phyloP scores from a whole-genome alignment of 2,888 invertebrate species.

The Aphidoletes aphidimyza region DNA sequence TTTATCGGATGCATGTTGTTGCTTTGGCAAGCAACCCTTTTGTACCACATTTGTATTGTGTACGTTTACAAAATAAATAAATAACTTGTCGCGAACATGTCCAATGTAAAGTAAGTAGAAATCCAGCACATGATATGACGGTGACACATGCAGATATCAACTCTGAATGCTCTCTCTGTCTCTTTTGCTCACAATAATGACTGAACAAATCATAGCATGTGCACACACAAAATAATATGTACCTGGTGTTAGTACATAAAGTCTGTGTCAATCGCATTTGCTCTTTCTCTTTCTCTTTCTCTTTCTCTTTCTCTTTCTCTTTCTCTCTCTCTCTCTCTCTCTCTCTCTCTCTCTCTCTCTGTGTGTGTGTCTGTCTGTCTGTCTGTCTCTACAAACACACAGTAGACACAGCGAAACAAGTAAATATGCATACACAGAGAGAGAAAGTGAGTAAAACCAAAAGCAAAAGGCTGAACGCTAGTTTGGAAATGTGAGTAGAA shows the following conservation, averaged over 20 bases:
- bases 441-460: not conserved
- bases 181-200: slow-evolving; percentile 38
- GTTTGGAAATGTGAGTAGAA: not conserved
- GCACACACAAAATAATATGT: slow-evolving; percentile 21
- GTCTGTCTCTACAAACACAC: no score
- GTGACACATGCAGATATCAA: slow-evolving; percentile 51
- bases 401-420: no score
- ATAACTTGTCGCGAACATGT: slow-evolving; percentile 51
- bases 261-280: slow-evolving; percentile 52
- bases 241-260: not conserved
- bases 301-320: no score
- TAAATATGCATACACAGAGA: not conserved
- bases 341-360: no score
- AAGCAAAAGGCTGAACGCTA: no score
- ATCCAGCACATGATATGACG: not conserved
- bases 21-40: not conserved
- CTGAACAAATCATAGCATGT: slow-evolving; percentile 29
- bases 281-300: no score
- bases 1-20: not conserved
- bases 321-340: no score
- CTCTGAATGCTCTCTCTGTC: not conserved
- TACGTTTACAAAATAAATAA: slow-evolving; percentile 51
- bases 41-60: slow-evolving; percentile 20
- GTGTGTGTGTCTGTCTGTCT: no score
- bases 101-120: slow-evolving; percentile 42